Conservation (phyloP, 2,888 invertebrate species). For the Chalcosyrphus nemorum region DNA sequence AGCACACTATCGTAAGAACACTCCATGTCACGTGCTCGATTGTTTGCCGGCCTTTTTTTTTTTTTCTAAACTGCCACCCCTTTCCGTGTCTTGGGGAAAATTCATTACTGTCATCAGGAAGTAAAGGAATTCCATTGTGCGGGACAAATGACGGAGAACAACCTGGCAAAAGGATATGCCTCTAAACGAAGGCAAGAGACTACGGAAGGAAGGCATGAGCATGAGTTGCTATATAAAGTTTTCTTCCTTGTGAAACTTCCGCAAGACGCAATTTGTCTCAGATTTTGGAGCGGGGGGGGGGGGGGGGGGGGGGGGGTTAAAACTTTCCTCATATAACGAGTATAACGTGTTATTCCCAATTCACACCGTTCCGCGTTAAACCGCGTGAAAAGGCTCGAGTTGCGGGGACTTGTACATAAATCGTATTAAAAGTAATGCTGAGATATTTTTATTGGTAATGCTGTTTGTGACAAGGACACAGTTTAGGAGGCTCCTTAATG, state of each 20-base stretch:
- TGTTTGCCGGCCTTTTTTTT: neutral
- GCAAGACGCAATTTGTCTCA: neutral
- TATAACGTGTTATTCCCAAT: neutral
- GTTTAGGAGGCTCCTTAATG: neutral
- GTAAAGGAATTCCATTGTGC: neutral
- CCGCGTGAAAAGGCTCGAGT: neutral
- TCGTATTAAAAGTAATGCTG: neutral
- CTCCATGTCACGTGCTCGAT: neutral
- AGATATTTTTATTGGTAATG: neutral
- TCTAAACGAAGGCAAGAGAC: neutral
- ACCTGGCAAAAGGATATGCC: neutral
- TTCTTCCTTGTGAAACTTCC: neutral
- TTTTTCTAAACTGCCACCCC: neutral
- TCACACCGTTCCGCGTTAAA: neutral
- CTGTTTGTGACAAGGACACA: neutral
- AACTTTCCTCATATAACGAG: neutral
- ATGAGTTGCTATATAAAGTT: neutral
- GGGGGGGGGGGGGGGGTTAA: neutral
- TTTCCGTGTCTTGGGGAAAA: neutral
- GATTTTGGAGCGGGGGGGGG: neutral
- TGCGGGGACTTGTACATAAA: neutral
- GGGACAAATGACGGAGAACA: neutral
- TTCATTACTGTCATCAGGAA: neutral
- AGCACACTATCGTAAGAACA: neutral
- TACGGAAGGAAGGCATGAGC: neutral